A percentile compares a stretch with the other conserved stretches of the same genome.
Conservation (phyloP, 1,140 invertebrate genomes). For the Philotrypesis tridentata region DNA sequence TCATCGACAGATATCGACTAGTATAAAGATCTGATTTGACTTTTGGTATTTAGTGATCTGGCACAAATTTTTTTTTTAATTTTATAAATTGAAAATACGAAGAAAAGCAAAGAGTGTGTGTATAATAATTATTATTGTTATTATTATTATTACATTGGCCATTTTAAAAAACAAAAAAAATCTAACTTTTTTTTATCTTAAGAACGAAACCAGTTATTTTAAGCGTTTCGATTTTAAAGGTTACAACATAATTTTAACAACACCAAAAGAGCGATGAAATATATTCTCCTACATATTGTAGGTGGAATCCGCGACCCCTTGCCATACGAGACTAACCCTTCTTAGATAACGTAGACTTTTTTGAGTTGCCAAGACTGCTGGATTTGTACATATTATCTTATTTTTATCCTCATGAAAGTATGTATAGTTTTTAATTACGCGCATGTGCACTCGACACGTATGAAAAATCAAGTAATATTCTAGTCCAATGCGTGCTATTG, state of each 20-base stretch:
- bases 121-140: too few species aligned
- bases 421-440: constrained; percentile 49
- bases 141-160: not conserved
- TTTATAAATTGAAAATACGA: constrained; percentile 39
- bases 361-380: constrained; percentile 57
- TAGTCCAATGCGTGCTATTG: constrained; percentile 54
- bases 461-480: constrained; percentile 47
- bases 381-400: constrained; percentile 52
- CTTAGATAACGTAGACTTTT: constrained; percentile 44
- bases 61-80: constrained; percentile 28
- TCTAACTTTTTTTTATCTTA: not conserved
- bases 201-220: constrained; percentile 21
- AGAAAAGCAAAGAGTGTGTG: not conserved
- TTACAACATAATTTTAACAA: constrained; percentile 6
- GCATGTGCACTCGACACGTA: constrained; percentile 11
- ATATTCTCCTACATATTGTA: constrained; percentile 21
- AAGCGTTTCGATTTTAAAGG: constrained; percentile 13
- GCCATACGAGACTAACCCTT: constrained; percentile 52
- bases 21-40: constrained; percentile 11
- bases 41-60: constrained; percentile 26
- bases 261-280: constrained; percentile 9
- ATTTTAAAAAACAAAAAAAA: not conserved
- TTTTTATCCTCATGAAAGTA: constrained; percentile 47
- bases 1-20: constrained; percentile 22
- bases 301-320: constrained; percentile 43